Conservation (phyloP, 2,113 vertebrate genomes). For the Dipodomys merriami region DNA sequence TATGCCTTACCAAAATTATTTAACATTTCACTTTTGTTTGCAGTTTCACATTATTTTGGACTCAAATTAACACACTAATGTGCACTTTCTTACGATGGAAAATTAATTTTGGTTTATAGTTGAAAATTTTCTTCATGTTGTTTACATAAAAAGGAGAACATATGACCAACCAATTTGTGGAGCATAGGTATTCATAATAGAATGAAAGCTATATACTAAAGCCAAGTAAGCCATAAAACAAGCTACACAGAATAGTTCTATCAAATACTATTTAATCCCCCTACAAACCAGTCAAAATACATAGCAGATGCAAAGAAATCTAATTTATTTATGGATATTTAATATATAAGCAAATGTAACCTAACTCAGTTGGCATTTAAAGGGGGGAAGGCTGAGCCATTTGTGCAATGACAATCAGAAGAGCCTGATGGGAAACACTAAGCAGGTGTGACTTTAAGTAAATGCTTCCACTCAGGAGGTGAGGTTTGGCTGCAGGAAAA, state of each 20-base stretch:
- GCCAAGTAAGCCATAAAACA: background rate
- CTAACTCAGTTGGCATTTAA: conserved; percentile 1
- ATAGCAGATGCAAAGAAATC: conserved; percentile 18
- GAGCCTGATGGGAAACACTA: conserved; percentile 9
- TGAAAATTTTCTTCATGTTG: conserved; percentile 43
- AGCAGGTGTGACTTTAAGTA: background rate
- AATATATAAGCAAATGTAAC: background rate
- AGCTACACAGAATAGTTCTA: background rate
- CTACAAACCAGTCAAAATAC: conserved; percentile 55
- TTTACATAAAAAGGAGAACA: background rate
- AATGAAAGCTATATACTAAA: background rate
- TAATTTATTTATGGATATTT: conserved; percentile 44
- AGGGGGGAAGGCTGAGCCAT: background rate
- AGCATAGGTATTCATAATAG: background rate
- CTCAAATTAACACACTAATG: conserved; percentile 33
- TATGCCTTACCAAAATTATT: conserved; percentile 34
- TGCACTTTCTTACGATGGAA: background rate
- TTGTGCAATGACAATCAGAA: background rate
- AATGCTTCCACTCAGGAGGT: background rate
- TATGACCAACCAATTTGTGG: background rate
- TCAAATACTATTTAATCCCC: background rate
- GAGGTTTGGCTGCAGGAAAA: conserved; percentile 41
- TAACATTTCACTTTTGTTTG: conserved; percentile 34
- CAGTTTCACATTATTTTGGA: conserved; percentile 3
- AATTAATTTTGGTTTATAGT: conserved; percentile 10